Percentiles rank a stretch among this genome's conserved stretches.
These are phyloP conservation scores for Drosophila elegans DNA, from an alignment of 1,140 invertebrate species.

Conservation along the genomic window DNA sequence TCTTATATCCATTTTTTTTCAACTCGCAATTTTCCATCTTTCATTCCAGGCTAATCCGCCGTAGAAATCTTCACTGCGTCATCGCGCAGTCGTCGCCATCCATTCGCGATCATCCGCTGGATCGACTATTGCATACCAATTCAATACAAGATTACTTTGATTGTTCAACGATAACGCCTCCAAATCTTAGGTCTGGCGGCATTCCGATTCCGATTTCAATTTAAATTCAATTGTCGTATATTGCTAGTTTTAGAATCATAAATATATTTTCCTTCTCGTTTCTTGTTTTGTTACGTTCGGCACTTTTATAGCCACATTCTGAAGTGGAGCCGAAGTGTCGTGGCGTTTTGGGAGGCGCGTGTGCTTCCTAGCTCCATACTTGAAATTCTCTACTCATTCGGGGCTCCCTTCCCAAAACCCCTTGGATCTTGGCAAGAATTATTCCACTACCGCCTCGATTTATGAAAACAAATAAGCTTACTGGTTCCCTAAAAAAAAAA, in stretches of 20 bases:
- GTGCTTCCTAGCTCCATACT: constrained; percentile 71
- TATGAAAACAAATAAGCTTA: not conserved
- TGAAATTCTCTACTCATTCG: constrained; percentile 17
- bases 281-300: constrained; percentile 45
- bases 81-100: constrained; percentile 25
- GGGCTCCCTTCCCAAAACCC: not conserved
- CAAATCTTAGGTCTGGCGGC: constrained; percentile 25
- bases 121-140: constrained; percentile 61
- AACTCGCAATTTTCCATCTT: constrained; percentile 12
- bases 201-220: constrained; percentile 46
- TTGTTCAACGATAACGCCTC: constrained; percentile 28
- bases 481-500: not conserved
- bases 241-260: constrained; percentile 52
- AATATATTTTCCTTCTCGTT: constrained; percentile 46
- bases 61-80: constrained; percentile 37
- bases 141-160: constrained; percentile 41
- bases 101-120: constrained; percentile 12
- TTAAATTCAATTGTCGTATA: constrained; percentile 72
- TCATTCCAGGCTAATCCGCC: constrained; percentile 50
- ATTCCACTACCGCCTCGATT: constrained; percentile 43
- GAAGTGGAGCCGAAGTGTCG: constrained; percentile 21
- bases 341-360: constrained; percentile 46
- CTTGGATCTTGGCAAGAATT: constrained; percentile 8
- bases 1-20: not conserved
- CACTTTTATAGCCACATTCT: constrained; percentile 44